These are phyloP conservation scores for Mus caroli DNA, from an alignment of 2,797 vertebrate genomes.

Conservation along the genomic window DNA sequence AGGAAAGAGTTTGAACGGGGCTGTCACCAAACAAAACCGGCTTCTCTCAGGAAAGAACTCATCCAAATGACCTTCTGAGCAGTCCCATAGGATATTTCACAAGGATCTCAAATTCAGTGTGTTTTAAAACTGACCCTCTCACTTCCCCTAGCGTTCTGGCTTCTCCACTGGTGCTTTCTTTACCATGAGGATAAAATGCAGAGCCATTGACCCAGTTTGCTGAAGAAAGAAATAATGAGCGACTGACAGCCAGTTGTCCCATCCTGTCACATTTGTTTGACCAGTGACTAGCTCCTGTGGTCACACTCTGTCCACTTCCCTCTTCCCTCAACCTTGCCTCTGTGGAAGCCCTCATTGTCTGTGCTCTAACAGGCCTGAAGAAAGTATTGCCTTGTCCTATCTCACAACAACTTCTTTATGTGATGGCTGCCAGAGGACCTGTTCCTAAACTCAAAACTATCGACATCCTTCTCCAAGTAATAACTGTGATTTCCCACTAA, in stretches of 20 bases:
- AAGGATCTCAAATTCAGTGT: not conserved
- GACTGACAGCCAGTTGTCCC: not conserved
- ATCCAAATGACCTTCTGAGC: not conserved
- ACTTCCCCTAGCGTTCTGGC: not conserved
- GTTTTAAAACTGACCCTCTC: constrained; percentile 7
- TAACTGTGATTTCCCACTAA: constrained; percentile 16
- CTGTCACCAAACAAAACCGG: not conserved
- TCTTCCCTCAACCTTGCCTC: not conserved
- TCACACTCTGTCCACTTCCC: not conserved
- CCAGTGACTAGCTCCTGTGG: not conserved
- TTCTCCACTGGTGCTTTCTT: constrained; percentile 41
- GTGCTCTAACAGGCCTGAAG: not conserved
- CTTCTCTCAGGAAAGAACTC: constrained; percentile 35
- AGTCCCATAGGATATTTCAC: not conserved
- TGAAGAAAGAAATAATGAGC: constrained; percentile 15
- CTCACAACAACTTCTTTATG: not conserved
- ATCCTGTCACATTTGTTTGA: not conserved
- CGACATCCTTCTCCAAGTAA: not conserved
- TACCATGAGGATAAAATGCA: constrained; percentile 45
- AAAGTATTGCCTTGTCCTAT: not conserved
- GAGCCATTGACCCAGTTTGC: constrained; percentile 63
- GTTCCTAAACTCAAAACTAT: constrained; percentile 39
- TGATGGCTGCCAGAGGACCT: not conserved
- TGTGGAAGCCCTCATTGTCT: not conserved
- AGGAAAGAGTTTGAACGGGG: constrained; percentile 3